Evolutionary conservation across 2,888 invertebrate genomes (phyloP), one percentile per base, ranked within the genome.

Genomic region (Heliconius ismenius): DNA sequence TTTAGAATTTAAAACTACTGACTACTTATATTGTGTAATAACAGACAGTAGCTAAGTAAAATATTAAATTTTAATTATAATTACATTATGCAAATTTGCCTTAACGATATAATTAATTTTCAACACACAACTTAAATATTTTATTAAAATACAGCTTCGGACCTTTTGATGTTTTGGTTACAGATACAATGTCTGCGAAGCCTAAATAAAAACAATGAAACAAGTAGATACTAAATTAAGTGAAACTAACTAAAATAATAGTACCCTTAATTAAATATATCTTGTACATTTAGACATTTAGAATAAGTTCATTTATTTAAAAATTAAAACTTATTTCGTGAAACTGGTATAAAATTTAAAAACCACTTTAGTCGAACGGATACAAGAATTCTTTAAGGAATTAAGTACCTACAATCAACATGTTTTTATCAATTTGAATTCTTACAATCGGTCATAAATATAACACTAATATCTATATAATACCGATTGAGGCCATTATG

Each of bases 41-140:
- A 24, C 2, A 24, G 24, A 67, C 39, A 15, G 24, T 63, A 63
- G 3, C 6, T 63, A 6, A 0, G 1, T n/a, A 11, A n/a, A n/a
- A 15, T 67, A 65, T 24, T 64, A 64, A 11, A 36, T 13, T 36
- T 67, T 67, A 67, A 67, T 67, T 67, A 43, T 13, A 18, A 65
- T 36, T 36, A 9, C 24, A 67, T 39, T 67, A 43, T 13, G 15
- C 39, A 65, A 65, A 39, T 65, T 13, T 24, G 24, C 15, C 39
- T 39, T 24, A 39, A 39, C 13, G 65, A 65, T 36, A 24, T 39
- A n/a, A 7, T 39, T 15, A 39, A 39, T 65, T 65, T 39, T n/a
- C 11, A 64, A 64, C 32, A 64, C 32, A 32, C 3, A 64, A n/a
- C 21, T 4, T 64, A 62, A 49, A 49, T 13, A n/a, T 24, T 60